Conservation (phyloP, 2,888 invertebrate species). For the Xanthorhoe designata region DNA sequence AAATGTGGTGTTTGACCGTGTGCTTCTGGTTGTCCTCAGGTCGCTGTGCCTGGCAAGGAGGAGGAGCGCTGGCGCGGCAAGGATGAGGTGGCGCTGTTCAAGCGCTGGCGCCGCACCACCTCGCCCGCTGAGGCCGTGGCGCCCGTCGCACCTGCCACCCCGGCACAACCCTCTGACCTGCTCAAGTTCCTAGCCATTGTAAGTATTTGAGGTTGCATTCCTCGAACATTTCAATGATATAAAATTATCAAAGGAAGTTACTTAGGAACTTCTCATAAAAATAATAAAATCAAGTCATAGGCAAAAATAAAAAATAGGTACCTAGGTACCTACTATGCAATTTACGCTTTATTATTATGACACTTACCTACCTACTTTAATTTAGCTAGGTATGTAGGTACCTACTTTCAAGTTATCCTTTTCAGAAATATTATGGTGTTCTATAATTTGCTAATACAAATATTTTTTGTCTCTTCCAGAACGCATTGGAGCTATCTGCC, state of each 20-base stretch:
- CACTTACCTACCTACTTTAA: too few relatives aligned
- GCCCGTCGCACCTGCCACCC: constrained; percentile 58
- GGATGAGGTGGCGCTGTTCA: constrained; percentile 78
- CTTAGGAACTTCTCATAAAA: too few relatives aligned
- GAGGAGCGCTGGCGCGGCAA: constrained; percentile 80
- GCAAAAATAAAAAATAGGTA: too few relatives aligned
- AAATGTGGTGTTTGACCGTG: constrained; percentile 69
- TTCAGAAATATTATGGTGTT: not conserved
- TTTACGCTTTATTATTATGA: too few relatives aligned
- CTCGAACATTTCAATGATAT: too few relatives aligned
- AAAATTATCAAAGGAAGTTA: too few relatives aligned
- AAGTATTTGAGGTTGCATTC: constrained; percentile 77
- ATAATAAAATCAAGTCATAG: not conserved
- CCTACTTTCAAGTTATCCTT: not conserved
- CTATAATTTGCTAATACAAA: constrained; percentile 19
- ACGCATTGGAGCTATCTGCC: constrained; percentile 95
- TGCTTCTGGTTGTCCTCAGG: constrained; percentile 79
- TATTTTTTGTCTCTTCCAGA: constrained; percentile 86
- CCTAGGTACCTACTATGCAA: too few relatives aligned
- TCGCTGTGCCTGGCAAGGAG: constrained; percentile 80
- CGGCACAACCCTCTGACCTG: constrained; percentile 76
- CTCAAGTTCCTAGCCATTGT: constrained; percentile 93
- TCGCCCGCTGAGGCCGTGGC: constrained; percentile 60
- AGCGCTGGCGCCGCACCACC: constrained; percentile 75
- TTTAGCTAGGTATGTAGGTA: too few relatives aligned